These are phyloP conservation scores for Xyrichtys novacula DNA, from an alignment of 2,797 vertebrate genomes.

Conservation along the genomic window DNA sequence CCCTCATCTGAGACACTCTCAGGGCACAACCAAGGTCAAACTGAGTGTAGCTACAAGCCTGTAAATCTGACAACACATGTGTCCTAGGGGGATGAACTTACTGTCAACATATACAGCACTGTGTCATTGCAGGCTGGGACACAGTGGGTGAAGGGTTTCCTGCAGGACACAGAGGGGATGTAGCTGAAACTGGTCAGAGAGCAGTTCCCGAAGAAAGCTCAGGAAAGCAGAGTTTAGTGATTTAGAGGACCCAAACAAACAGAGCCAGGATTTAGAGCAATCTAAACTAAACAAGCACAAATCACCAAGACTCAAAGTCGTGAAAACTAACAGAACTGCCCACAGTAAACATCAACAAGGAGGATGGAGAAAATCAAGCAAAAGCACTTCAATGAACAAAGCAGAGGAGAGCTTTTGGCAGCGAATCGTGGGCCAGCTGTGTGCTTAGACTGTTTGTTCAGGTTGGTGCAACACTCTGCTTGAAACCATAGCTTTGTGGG, in stretches of 20 bases:
- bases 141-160: slow-evolving; percentile 4
- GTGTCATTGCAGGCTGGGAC: not conserved
- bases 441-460: not conserved
- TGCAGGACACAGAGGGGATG: not conserved
- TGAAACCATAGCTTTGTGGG: not conserved
- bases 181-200: not conserved
- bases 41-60: slow-evolving; percentile 2
- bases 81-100: slow-evolving; percentile 7
- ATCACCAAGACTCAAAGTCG: not conserved
- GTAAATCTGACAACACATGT: slow-evolving; percentile 31
- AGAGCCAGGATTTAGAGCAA: not conserved
- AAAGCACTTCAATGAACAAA: not conserved
- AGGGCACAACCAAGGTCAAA: slow-evolving; percentile 32
- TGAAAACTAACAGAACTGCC: not conserved
- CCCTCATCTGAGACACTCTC: slow-evolving; percentile 24
- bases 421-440: not conserved
- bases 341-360: not conserved
- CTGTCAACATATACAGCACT: not conserved
- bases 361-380: not conserved
- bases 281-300: too few species aligned
- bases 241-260: not conserved
- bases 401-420: not conserved
- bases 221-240: not conserved
- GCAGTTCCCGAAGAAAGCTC: not conserved
- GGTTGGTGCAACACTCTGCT: not conserved